Evolutionary conservation across 2,113 vertebrate genomes (phyloP).

Genomic region (Tursiops truncatus): DNA sequence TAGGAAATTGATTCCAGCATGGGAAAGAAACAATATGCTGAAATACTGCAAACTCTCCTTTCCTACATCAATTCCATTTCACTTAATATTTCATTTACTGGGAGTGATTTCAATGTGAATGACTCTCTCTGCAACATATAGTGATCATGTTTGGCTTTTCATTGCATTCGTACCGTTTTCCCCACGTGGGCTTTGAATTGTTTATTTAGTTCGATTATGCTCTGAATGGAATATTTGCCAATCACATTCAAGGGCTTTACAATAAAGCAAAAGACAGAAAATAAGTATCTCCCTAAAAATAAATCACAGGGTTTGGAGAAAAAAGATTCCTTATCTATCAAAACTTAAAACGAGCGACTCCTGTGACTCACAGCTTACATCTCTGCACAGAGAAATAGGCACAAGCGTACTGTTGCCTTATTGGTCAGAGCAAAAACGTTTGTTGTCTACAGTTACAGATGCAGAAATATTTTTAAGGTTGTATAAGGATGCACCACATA

Average conservation of each 20-base stretch:
- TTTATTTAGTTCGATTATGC: not conserved
- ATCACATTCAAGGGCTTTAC: not conserved
- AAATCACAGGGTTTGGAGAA: not conserved
- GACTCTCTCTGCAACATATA: not conserved
- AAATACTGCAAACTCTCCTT: not conserved
- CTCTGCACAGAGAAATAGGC: not conserved
- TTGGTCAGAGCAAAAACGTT: not conserved
- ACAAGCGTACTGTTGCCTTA: not conserved
- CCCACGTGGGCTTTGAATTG: not conserved
- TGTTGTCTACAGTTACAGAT: not conserved
- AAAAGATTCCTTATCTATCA: not conserved
- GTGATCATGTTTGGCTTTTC: not conserved
- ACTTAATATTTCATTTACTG: not conserved
- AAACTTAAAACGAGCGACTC: not conserved
- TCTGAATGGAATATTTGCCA: not conserved
- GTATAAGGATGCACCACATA: accelerated
- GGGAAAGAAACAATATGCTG: not conserved
- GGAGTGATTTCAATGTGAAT: not conserved
- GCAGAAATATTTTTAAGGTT: not conserved
- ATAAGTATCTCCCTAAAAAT: not conserved
- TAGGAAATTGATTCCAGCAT: not conserved
- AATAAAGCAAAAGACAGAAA: not conserved
- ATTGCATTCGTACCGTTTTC: not conserved
- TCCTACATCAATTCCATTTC: conserved; percentile 3
- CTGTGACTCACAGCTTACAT: not conserved